phyloP scores from a whole-genome alignment of 2,797 vertebrate species.

The Sebastes matsubarae region DNA sequence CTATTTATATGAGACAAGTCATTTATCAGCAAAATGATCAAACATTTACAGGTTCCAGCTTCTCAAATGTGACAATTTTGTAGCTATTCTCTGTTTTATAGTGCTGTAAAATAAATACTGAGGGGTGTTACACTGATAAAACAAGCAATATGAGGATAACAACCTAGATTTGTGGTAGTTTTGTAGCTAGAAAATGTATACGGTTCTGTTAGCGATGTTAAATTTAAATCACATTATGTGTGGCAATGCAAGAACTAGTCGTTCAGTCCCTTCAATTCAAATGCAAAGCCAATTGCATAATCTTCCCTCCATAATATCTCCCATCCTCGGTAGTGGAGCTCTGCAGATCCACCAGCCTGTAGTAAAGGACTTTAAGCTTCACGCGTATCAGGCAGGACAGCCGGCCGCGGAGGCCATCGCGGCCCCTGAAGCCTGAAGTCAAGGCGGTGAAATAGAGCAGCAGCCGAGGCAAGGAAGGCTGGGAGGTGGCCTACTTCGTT shows the following conservation, averaged over 20 bases:
- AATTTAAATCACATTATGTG: background rate
- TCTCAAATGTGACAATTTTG: background rate
- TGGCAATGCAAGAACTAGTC: background rate
- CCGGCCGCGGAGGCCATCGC: conserved; percentile 16
- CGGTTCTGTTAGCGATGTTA: background rate
- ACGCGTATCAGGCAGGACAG: conserved; percentile 32
- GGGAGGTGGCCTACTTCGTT: conserved; percentile 79
- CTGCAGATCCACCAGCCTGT: conserved; percentile 16
- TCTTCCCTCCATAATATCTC: conserved; percentile 3
- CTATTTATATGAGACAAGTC: background rate
- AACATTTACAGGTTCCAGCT: background rate
- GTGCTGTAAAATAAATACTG: background rate
- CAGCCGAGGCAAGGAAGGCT: conserved; percentile 15
- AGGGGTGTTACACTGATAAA: background rate
- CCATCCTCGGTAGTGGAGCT: conserved; percentile 4
- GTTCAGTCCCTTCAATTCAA: background rate
- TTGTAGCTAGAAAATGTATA: background rate
- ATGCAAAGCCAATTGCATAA: conserved; percentile 43
- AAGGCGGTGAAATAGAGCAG: conserved; percentile 64
- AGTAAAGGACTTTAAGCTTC: conserved; percentile 30
- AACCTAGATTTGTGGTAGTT: background rate
- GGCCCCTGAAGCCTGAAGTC: conserved; percentile 60
- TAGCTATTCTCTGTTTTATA: background rate
- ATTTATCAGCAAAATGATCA: background rate
- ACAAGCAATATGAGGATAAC: background rate